Conservation (phyloP, 2,888 invertebrate genomes). For the Aphrophora alni region DNA sequence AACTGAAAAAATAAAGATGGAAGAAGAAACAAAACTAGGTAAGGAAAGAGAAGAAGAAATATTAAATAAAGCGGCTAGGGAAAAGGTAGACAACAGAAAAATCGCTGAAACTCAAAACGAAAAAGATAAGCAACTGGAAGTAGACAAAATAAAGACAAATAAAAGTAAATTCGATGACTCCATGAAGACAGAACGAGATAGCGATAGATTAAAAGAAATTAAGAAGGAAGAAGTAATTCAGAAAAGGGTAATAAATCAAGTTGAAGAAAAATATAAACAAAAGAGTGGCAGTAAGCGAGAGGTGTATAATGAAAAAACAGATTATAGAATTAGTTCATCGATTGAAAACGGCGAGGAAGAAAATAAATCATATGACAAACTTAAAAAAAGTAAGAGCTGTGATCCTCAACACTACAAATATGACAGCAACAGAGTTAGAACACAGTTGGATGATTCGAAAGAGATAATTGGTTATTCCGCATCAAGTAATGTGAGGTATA, state of each 20-base stretch:
- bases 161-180: too few relatives aligned
- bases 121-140: background rate
- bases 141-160: slow-evolving; percentile 37
- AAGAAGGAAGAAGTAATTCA: slow-evolving; percentile 42
- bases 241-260: slow-evolving; percentile 28
- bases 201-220: slow-evolving; percentile 43
- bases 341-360: too few relatives aligned
- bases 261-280: slow-evolving; percentile 26
- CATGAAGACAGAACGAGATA: slow-evolving; percentile 39
- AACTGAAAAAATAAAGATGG: slow-evolving; percentile 43
- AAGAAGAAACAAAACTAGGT: slow-evolving; percentile 35
- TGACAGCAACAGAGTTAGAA: background rate
- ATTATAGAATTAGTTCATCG: too few relatives aligned
- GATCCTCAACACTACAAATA: background rate
- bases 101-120: background rate
- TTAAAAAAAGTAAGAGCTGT: background rate
- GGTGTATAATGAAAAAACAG: too few relatives aligned
- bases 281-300: too few relatives aligned
- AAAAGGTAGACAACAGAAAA: background rate
- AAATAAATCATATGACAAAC: slow-evolving; percentile 34
- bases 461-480: background rate
- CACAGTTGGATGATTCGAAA: background rate
- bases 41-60: slow-evolving; percentile 17
- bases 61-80: background rate
- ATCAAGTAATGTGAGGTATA: background rate